Evolutionary conservation across 2,113 vertebrate species (phyloP).

Genomic region (Amphiprion ocellaris): DNA sequence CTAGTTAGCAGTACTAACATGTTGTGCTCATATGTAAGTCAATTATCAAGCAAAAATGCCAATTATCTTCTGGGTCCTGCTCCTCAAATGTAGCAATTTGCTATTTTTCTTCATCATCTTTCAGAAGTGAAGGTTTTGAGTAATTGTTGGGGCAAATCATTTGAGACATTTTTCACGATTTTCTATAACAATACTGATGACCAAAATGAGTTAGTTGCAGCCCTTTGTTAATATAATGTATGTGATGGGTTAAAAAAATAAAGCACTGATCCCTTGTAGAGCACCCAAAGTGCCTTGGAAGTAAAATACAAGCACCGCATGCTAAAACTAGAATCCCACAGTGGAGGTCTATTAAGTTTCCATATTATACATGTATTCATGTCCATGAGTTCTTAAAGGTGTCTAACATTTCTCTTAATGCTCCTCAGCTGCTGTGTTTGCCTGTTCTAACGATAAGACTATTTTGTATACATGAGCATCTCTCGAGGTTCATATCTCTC

Average conservation of each 20-base stretch:
- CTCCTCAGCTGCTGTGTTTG: background rate
- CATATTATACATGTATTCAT: no score
- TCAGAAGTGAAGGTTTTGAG: background rate
- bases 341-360: background rate
- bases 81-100: background rate
- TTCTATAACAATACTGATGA: background rate
- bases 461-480: no score
- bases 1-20: no score
- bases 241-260: background rate
- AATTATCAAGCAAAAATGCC: background rate
- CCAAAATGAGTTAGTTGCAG: background rate
- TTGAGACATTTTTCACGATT: background rate
- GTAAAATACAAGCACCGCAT: background rate
- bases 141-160: background rate
- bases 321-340: slow-evolving; percentile 13
- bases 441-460: no score
- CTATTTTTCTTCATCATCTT: no score
- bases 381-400: no score
- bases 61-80: background rate
- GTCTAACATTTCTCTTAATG: slow-evolving; percentile 15
- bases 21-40: background rate
- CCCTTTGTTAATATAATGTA: background rate
- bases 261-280: background rate
- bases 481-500: no score
- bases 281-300: background rate